Evolutionary conservation across 2,888 invertebrate genomes (phyloP).

Genomic region (Andrena hattorfiana): DNA sequence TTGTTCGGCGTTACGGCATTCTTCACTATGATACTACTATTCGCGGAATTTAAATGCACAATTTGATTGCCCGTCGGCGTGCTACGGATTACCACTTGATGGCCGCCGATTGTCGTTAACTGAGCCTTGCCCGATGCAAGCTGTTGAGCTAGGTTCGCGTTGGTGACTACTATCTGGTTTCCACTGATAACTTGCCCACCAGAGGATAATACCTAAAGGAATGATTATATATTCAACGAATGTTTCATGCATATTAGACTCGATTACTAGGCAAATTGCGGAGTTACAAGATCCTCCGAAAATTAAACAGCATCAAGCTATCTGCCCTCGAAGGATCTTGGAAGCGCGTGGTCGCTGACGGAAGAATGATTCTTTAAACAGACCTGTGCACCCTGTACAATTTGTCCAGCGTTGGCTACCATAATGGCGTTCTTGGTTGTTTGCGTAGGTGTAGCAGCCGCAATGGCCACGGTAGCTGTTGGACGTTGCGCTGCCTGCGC

Average conservation of each 20-base stretch:
- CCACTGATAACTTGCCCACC: constrained; percentile 82
- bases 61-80: constrained; percentile 91
- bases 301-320: too few species aligned
- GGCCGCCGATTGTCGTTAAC: constrained; percentile 93
- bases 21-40: constrained; percentile 80
- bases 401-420: constrained; percentile 81
- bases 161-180: constrained; percentile 92
- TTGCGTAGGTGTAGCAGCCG: constrained; percentile 68
- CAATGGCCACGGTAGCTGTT: constrained; percentile 72
- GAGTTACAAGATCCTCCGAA: too few species aligned
- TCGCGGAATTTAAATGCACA: constrained; percentile 85
- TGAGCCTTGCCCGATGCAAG: constrained; percentile 93
- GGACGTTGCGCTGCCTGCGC: constrained; percentile 72
- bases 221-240: too few species aligned
- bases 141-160: constrained; percentile 91
- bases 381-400: constrained; percentile 76
- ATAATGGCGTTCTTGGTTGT: constrained; percentile 79
- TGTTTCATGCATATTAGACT: too few species aligned
- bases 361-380: constrained; percentile 18
- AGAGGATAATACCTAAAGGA: constrained; percentile 84
- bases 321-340: too few species aligned
- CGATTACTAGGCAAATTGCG: too few species aligned
- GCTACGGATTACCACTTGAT: constrained; percentile 92
- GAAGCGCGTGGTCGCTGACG: not conserved
- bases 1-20: constrained; percentile 75